These are phyloP conservation scores for Rhopalosiphum maidis DNA, from an alignment of 1,140 invertebrate species.

Conservation along the genomic window DNA sequence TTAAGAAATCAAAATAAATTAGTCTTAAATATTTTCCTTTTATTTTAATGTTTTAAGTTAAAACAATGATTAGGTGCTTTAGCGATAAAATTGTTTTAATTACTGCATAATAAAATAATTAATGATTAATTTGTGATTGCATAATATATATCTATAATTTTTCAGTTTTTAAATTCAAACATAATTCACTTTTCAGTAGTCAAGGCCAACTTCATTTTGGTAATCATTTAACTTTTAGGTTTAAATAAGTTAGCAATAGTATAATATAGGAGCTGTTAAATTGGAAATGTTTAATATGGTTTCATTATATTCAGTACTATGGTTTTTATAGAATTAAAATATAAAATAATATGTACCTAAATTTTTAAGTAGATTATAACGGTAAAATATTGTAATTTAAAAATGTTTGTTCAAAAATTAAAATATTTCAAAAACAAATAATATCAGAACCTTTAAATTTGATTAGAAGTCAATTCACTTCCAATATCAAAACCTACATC, in stretches of 20 bases:
- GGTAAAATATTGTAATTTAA: not conserved
- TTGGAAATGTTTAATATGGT: not conserved
- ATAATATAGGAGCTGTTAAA: not conserved
- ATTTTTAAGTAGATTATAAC: not conserved
- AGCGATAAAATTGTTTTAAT: too few relatives aligned
- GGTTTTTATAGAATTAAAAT: not conserved
- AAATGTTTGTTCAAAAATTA: not conserved
- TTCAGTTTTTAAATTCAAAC: not conserved
- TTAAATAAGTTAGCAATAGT: not conserved
- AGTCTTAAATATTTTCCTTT: not conserved
- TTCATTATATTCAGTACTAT: not conserved
- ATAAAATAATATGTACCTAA: not conserved
- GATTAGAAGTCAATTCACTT: not conserved
- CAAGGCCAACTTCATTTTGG: not conserved
- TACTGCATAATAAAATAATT: too few relatives aligned
- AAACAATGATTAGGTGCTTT: too few relatives aligned
- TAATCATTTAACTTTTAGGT: not conserved
- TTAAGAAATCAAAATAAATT: not conserved
- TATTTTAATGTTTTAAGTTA: not conserved
- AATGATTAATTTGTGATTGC: too few relatives aligned
- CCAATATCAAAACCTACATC: not conserved
- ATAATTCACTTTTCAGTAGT: not conserved
- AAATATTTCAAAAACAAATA: not conserved
- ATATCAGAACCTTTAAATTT: not conserved
- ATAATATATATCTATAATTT: too few relatives aligned